Evolutionary conservation across 2,113 vertebrate genomes (phyloP), one percentile per base, ranked within the genome.

Genomic region (Calyptomena viridis): DNA sequence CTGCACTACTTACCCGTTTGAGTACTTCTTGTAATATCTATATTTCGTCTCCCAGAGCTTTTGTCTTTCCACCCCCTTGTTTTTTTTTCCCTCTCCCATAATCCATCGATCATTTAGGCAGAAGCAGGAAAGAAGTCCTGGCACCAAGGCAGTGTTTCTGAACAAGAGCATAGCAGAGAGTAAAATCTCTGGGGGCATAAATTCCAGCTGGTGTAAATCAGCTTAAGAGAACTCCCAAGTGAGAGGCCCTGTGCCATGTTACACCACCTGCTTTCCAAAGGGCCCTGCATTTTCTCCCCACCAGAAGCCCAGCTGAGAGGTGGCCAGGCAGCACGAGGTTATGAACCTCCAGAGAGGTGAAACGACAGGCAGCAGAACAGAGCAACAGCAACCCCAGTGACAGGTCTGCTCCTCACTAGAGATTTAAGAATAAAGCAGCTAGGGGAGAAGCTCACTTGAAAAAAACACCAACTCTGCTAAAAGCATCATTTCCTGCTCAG

Each of bases 311-410:
- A 3, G 47, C 30, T 64, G 67, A 52, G 33, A 78, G 52, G 44
- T 35, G 62, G 60, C 64, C 74, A 53, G 30, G 71, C 56, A 90
- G 35, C 2, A 2, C 1, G 1, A 84, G 52, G 24, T 63, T 52
- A 58, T 1, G 2, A 91, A 73, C n/a, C 66, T 44, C 74, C 25
- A 8, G 71, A 80, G 78, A 87, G 84, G 82, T 23, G 33, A 87
- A 84, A 71, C 0, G 0, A 1, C 10, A 5, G 0, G 23, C 25
- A 80, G 37, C 35, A 78, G 40, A 60, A 39, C 40, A 55, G 83
- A 89, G 56, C 56, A 82, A 30, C 10, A 81, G 83, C 31, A 89
- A 33, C 21, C 18, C 30, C 14, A 4, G 31, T 14, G 37, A 55
- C 14, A 25, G 19, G 2, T 12, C 78, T 23, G 76, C 73, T 79